Percentiles rank a stretch among this genome's conserved stretches.
These are phyloP conservation scores for Acanthisitta chloris DNA, from an alignment of 2,113 vertebrate species.

Conservation along the genomic window DNA sequence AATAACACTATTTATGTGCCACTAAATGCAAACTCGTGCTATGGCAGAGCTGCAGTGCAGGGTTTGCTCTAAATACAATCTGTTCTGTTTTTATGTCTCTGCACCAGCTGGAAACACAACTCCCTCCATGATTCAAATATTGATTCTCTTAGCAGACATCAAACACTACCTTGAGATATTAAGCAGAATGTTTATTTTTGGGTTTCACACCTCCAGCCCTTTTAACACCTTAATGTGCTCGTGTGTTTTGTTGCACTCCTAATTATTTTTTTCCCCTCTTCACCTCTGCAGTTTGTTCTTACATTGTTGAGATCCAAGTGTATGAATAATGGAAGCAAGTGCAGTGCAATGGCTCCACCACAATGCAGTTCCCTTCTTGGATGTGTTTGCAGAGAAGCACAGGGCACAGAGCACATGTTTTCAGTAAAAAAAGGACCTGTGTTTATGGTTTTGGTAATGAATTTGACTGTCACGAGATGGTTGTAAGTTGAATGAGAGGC, in stretches of 20 bases:
- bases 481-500: neutral
- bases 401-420: neutral
- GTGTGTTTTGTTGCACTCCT: slow-evolving; percentile 27
- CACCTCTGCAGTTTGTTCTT: slow-evolving; percentile 38
- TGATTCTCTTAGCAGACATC: slow-evolving; percentile 21
- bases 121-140: slow-evolving; percentile 13
- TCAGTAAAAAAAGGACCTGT: neutral
- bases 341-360: neutral
- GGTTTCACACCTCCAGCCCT: slow-evolving; percentile 53
- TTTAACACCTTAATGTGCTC: slow-evolving; percentile 42
- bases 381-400: neutral
- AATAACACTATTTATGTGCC: slow-evolving; percentile 46
- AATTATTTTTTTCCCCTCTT: slow-evolving; percentile 44
- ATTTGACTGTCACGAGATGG: neutral
- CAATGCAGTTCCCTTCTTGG: neutral
- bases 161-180: slow-evolving; percentile 25
- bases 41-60: neutral
- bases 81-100: neutral
- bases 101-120: slow-evolving; percentile 41
- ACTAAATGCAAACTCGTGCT: slow-evolving; percentile 49
- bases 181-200: slow-evolving; percentile 55
- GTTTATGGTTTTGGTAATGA: neutral
- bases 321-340: neutral
- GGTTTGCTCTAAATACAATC: slow-evolving; percentile 46
- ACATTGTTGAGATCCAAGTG: neutral